These are phyloP conservation scores for Bettongia penicillata DNA, from an alignment of 2,113 vertebrate species.

Conservation along the genomic window DNA sequence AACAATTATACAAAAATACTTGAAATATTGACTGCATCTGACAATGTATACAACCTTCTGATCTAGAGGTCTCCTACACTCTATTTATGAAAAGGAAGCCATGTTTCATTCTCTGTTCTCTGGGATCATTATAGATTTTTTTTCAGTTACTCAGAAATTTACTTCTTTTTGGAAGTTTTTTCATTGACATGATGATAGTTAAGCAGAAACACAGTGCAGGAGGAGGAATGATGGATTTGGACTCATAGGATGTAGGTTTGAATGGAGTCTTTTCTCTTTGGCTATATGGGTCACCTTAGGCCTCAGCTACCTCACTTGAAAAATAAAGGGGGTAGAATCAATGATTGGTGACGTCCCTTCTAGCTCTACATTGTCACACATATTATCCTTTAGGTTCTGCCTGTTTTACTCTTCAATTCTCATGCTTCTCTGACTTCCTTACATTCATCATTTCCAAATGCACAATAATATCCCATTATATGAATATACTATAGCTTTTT, in stretches of 20 bases:
- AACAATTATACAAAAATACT: neutral
- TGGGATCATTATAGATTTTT: neutral
- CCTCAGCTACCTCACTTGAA: neutral
- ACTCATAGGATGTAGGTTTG: neutral
- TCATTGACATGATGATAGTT: neutral
- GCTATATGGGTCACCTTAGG: neutral
- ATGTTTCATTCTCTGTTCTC: neutral
- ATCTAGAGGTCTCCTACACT: neutral
- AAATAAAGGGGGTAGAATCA: neutral
- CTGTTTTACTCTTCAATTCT: neutral
- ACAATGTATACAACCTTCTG: neutral
- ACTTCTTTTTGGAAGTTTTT: neutral
- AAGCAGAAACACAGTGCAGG: neutral
- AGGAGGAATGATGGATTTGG: neutral
- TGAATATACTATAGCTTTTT: neutral
- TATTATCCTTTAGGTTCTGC: neutral
- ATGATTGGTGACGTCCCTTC: neutral
- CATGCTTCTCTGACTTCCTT: neutral
- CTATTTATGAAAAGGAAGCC: neutral
- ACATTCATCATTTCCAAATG: neutral
- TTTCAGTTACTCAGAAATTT: neutral
- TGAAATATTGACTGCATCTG: neutral
- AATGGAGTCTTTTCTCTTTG: neutral
- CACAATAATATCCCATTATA: neutral
- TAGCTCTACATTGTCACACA: neutral